Conservation (phyloP, 2,113 vertebrate genomes). For the Pampusana beccarii region DNA sequence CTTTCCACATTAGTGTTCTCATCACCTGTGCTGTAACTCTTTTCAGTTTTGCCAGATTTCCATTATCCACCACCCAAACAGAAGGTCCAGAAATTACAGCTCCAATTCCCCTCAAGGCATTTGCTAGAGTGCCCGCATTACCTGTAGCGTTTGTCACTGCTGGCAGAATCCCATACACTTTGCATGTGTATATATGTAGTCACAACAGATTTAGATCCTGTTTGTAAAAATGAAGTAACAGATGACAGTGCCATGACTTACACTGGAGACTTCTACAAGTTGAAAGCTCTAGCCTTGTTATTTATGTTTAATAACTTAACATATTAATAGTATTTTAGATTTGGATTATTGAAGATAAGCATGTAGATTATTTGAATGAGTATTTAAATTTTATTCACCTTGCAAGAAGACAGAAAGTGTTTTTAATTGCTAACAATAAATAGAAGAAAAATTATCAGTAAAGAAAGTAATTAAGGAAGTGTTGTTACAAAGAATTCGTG, state of each 20-base stretch:
- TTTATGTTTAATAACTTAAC: slow-evolving; percentile 77
- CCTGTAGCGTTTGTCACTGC: too few relatives aligned
- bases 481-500: slow-evolving; percentile 7
- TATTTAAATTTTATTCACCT: slow-evolving; percentile 79
- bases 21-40: too few relatives aligned
- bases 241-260: slow-evolving; percentile 22
- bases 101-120: too few relatives aligned
- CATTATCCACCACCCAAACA: too few relatives aligned
- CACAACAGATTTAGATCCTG: background rate
- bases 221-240: slow-evolving; percentile 48
- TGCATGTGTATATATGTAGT: background rate
- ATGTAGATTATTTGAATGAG: slow-evolving; percentile 76
- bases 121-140: too few relatives aligned
- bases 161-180: too few relatives aligned
- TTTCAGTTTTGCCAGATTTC: too few relatives aligned
- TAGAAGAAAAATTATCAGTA: slow-evolving; percentile 38
- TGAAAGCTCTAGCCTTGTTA: slow-evolving; percentile 64
- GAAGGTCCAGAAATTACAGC: too few relatives aligned
- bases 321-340: slow-evolving; percentile 75
- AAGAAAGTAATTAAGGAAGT: slow-evolving; percentile 39
- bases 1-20: too few relatives aligned
- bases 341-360: slow-evolving; percentile 72
- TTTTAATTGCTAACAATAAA: slow-evolving; percentile 67
- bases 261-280: slow-evolving; percentile 51
- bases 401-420: slow-evolving; percentile 57